Conservation (phyloP, 2,888 invertebrate genomes). For the Malthinus seriepunctatus region DNA sequence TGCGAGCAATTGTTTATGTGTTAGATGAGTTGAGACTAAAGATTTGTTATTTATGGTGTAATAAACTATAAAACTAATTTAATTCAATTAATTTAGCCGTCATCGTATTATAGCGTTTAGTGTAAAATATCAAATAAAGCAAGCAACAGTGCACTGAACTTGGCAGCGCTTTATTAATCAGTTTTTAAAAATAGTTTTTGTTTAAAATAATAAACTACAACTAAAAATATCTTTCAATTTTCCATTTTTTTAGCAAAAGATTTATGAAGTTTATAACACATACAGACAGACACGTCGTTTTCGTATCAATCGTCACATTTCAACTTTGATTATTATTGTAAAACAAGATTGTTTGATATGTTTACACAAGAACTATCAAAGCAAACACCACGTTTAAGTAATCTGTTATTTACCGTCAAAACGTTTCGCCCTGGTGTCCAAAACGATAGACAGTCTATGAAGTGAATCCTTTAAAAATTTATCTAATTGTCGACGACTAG, state of each 20-base stretch:
- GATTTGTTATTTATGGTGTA: too few relatives aligned
- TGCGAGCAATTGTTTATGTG: too few relatives aligned
- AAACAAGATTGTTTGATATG: conserved; percentile 1
- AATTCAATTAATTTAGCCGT: too few relatives aligned
- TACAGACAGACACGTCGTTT: neutral
- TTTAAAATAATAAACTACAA: conserved; percentile 7
- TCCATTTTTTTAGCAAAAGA: conserved; percentile 10
- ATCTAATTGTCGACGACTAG: conserved; percentile 75
- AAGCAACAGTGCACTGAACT: neutral
- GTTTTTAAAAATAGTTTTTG: conserved; percentile 1
- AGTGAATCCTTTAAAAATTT: conserved; percentile 75
- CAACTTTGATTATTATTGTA: conserved; percentile 20
- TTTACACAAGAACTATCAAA: conserved; percentile 21
- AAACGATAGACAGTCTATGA: conserved; percentile 71
- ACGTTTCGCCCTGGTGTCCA: conserved; percentile 76
- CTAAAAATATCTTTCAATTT: conserved; percentile 3
- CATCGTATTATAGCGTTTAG: too few relatives aligned
- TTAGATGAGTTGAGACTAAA: too few relatives aligned
- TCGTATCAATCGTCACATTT: conserved; percentile 13
- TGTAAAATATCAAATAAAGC: too few relatives aligned
- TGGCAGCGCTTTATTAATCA: neutral
- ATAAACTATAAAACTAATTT: too few relatives aligned
- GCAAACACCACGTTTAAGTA: conserved; percentile 14
- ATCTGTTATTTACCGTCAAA: conserved; percentile 77
- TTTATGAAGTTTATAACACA: conserved; percentile 2